Evolutionary conservation across 1,140 invertebrate genomes (phyloP).

Genomic region (Ostrea denselamellosa): DNA sequence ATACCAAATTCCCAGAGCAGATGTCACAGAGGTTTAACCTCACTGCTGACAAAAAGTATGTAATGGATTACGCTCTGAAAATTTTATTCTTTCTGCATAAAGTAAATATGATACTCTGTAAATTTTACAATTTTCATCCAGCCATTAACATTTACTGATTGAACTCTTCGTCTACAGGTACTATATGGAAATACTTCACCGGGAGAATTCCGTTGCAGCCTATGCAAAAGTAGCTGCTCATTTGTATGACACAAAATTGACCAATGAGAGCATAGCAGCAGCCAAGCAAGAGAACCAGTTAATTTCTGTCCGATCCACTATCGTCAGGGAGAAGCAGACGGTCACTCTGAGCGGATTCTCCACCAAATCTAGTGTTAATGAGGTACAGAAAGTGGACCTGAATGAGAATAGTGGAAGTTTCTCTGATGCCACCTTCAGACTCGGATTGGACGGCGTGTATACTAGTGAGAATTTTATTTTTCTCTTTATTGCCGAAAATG

Average conservation of each 20-base stretch:
- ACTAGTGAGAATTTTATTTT: slow-evolving; percentile 49
- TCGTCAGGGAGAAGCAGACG: slow-evolving; percentile 50
- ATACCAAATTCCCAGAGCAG: slow-evolving; percentile 18
- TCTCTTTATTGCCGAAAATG: no score
- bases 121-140: no score
- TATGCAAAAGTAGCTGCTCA: slow-evolving; percentile 56
- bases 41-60: slow-evolving; percentile 41
- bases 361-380: slow-evolving; percentile 37
- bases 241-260: slow-evolving; percentile 52
- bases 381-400: slow-evolving; percentile 60
- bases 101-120: no score
- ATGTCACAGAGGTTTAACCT: slow-evolving; percentile 34
- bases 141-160: no score
- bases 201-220: slow-evolving; percentile 19
- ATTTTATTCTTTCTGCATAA: no score
- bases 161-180: slow-evolving; percentile 40
- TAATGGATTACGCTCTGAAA: neutral
- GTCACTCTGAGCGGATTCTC: slow-evolving; percentile 41
- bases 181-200: slow-evolving; percentile 58
- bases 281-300: slow-evolving; percentile 58
- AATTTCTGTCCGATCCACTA: slow-evolving; percentile 45
- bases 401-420: slow-evolving; percentile 44
- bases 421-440: slow-evolving; percentile 49
- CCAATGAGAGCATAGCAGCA: slow-evolving; percentile 43
- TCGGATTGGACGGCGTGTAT: slow-evolving; percentile 59